Conservation (phyloP, 2,888 invertebrate species). For the Bedellia somnulentella region DNA sequence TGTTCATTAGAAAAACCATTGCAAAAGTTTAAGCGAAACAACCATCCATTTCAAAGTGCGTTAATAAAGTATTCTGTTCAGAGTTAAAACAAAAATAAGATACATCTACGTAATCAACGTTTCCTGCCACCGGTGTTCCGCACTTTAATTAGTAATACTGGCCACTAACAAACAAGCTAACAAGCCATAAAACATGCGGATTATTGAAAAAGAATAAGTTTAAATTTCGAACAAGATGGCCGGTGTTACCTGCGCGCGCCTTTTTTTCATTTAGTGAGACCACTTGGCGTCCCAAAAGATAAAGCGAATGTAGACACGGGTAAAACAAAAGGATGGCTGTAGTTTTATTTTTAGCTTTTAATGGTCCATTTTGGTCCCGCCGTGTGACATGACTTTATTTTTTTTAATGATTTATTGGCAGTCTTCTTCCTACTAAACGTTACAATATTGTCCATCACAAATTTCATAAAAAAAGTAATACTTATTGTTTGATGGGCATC, state of each 20-base stretch:
- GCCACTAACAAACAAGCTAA: slow-evolving; percentile 39
- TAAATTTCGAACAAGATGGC: slow-evolving; percentile 36
- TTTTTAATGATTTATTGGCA: not conserved
- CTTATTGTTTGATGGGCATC: no score
- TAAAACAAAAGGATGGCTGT: slow-evolving; percentile 47
- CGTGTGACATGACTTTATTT: slow-evolving; percentile 16
- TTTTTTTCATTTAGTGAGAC: slow-evolving; percentile 22
- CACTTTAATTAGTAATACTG: slow-evolving; percentile 34
- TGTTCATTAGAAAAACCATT: no score
- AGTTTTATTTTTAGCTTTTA: slow-evolving; percentile 47
- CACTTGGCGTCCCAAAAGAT: slow-evolving; percentile 33
- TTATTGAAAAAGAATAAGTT: slow-evolving; percentile 47
- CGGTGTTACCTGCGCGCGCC: slow-evolving; percentile 33
- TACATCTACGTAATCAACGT: slow-evolving; percentile 22
- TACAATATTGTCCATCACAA: no score
- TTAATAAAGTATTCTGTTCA: no score
- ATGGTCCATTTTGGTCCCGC: slow-evolving; percentile 34
- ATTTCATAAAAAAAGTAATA: no score
- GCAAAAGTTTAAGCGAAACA: no score
- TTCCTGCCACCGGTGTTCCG: slow-evolving; percentile 35
- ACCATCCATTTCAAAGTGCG: no score
- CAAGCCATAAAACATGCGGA: slow-evolving; percentile 52
- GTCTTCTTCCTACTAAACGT: no score
- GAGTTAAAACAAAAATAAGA: no score
- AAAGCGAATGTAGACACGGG: slow-evolving; percentile 48